phyloP scores from a whole-genome alignment of 1,140 invertebrate genomes.

The Anastatus disparis region DNA sequence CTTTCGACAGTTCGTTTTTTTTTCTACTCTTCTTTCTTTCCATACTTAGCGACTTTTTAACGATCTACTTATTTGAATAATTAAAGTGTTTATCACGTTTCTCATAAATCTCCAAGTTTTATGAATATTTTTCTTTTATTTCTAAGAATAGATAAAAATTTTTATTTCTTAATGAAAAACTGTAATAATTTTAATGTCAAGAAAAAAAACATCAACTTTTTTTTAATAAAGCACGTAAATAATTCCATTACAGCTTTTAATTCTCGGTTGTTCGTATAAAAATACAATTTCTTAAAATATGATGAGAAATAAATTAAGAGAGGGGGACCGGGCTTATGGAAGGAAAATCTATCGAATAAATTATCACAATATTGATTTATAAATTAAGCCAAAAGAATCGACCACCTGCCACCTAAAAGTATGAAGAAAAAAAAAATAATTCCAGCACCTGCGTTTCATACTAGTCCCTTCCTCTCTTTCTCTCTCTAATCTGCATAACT shows the following conservation, averaged over 20 bases:
- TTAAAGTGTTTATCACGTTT: not conserved
- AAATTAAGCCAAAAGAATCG: slow-evolving; percentile 27
- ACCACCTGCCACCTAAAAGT: not conserved
- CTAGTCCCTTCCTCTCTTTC: too few species aligned
- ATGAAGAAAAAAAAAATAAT: too few species aligned
- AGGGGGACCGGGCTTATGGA: not conserved
- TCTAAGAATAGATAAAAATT: too few species aligned
- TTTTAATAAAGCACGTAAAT: too few species aligned
- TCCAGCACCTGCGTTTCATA: slow-evolving; percentile 12
- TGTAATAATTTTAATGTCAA: too few species aligned
- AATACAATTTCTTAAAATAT: too few species aligned
- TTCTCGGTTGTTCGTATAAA: too few species aligned
- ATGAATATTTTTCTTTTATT: too few species aligned
- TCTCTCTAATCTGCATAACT: slow-evolving; percentile 41
- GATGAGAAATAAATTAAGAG: not conserved
- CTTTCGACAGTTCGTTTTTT: not conserved
- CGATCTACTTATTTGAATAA: not conserved
- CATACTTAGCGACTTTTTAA: not conserved
- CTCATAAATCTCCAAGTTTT: too few species aligned
- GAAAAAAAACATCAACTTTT: too few species aligned
- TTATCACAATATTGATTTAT: slow-evolving; percentile 40
- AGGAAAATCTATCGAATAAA: not conserved
- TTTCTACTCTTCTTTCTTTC: not conserved
- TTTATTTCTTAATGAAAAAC: too few species aligned
- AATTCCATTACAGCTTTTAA: too few species aligned